A percentile compares a stretch with the other conserved stretches of the same genome.
Evolutionary conservation across 2,888 invertebrate genomes (phyloP).

Genomic region (Standfussiana lucernea): DNA sequence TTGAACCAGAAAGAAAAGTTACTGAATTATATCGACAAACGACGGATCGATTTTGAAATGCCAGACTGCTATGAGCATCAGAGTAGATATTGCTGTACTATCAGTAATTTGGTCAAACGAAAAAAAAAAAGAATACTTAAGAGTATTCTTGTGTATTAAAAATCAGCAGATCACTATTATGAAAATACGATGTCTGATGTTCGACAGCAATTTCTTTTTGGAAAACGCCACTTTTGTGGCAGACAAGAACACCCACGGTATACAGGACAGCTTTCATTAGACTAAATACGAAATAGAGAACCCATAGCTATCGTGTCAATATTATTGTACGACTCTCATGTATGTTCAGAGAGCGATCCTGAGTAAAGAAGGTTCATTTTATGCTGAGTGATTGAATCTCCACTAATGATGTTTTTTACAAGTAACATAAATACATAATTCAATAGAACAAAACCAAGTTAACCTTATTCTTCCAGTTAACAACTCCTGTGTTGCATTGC

Average conservation of each 20-base stretch:
- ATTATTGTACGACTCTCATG: conserved; percentile 11
- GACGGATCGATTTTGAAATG: neutral
- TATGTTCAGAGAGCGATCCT: neutral
- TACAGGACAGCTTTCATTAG: neutral
- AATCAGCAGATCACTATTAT: neutral
- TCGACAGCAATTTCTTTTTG: neutral
- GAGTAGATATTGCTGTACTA: neutral
- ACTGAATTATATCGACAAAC: conserved; percentile 1
- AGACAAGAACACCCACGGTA: neutral
- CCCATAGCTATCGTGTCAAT: conserved; percentile 37
- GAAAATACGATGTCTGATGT: neutral
- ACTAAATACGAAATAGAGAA: conserved; percentile 8
- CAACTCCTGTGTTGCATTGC: conserved; percentile 26
- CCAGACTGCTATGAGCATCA: neutral
- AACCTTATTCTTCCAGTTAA: conserved; percentile 42
- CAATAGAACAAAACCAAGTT: conserved; percentile 34
- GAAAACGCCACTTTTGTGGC: neutral
- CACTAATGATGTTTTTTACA: conserved; percentile 22
- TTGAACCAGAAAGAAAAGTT: neutral
- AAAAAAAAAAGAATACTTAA: neutral
- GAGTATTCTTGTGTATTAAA: neutral
- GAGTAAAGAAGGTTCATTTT: conserved; percentile 3
- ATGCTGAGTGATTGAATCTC: conserved; percentile 53
- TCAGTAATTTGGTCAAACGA: neutral
- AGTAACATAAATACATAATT: conserved; percentile 7